Base-by-base conservation (phyloP, 2,797 vertebrate genomes). In the Loris lydekkerianus region DNA sequence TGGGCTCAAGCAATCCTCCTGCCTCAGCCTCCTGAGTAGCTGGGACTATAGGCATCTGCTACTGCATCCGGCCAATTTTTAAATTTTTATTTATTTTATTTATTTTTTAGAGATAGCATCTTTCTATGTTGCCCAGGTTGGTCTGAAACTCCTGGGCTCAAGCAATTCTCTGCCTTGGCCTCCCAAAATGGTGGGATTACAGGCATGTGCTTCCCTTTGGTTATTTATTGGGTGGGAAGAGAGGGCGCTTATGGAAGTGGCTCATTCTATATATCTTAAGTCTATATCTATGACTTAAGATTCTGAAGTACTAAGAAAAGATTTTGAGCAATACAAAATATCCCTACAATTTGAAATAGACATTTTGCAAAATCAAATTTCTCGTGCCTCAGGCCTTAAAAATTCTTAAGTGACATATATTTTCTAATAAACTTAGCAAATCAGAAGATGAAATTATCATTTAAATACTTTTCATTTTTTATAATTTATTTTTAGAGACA, bases 361-460 rank as follows among this genome's bases (percentile, higher is more conserved):
- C 37, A 21, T 95, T 72, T 95, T 34, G 82, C 65, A 96, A 96
- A 97, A n/a, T 63, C 9, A 17, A 0, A 0, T 91, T 96, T 95
- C 75, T 98, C 93, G 29, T 40, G 11, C 23, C 37, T 61, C n/a
- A 95, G 34, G 10, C 21, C 93, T 86, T 96, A 93, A 82, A 40
- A 65, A 65, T 65, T 65, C 29, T 5, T n/a, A 65, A 31, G 63
- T 65, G 63, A 65, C 63, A 65, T 65, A 87, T 69, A n/a, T 65
- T 96, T 98, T 65, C 29, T 90, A 93, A 2, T 85, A 85, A 97
- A 96, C 34, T 70, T 94, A 70, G 61, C 76, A 96, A 96, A 97
- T 92, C 31, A 15, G 78, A 96, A 92, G 67, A 49, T 96, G 89
- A 97, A 97, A 96, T 94, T n/a, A 69, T 88, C 31, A 95, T 97